phyloP scores from a whole-genome alignment of 2,888 invertebrate genomes.

The Melieria omissa region DNA sequence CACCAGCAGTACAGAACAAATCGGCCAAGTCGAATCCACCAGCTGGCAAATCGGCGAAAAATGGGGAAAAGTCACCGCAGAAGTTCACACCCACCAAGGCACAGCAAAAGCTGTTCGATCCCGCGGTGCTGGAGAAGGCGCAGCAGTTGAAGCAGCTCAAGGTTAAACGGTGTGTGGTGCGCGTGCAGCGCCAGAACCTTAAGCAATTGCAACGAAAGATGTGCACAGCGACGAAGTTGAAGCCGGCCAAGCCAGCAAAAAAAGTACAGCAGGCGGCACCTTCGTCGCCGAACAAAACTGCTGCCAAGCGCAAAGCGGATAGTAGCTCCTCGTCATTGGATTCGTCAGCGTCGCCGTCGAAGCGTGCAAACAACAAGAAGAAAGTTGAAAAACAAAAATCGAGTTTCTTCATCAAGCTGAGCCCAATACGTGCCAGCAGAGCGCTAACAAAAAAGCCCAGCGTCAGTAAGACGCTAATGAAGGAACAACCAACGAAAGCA shows the following conservation, averaged over 20 bases:
- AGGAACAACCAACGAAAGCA: conserved; percentile 4
- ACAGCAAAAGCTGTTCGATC: conserved; percentile 47
- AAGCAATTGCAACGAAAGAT: conserved; percentile 36
- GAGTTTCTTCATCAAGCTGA: conserved; percentile 42
- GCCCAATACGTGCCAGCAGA: background rate
- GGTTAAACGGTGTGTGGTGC: conserved; percentile 44
- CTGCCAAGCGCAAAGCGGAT: background rate
- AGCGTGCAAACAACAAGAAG: background rate
- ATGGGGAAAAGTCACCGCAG: conserved; percentile 21
- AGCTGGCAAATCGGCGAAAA: background rate
- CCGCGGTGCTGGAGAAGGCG: conserved; percentile 22
- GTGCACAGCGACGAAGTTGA: conserved; percentile 15
- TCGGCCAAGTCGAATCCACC: conserved; percentile 4
- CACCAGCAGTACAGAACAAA: conserved; percentile 17
- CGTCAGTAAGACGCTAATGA: background rate
- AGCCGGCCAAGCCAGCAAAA: conserved; percentile 2
- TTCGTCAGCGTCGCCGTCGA: conserved; percentile 2
- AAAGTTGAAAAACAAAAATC: conserved; percentile 30
- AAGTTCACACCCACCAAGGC: conserved; percentile 47
- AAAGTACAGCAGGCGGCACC: conserved; percentile 13
- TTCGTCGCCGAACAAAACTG: background rate
- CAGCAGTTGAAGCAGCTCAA: conserved; percentile 37
- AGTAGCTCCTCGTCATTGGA: conserved; percentile 1
- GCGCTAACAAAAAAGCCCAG: background rate
- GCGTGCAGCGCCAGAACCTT: conserved; percentile 43